Conservation (phyloP, 1,140 invertebrate genomes). For the Drosophila truncata region DNA sequence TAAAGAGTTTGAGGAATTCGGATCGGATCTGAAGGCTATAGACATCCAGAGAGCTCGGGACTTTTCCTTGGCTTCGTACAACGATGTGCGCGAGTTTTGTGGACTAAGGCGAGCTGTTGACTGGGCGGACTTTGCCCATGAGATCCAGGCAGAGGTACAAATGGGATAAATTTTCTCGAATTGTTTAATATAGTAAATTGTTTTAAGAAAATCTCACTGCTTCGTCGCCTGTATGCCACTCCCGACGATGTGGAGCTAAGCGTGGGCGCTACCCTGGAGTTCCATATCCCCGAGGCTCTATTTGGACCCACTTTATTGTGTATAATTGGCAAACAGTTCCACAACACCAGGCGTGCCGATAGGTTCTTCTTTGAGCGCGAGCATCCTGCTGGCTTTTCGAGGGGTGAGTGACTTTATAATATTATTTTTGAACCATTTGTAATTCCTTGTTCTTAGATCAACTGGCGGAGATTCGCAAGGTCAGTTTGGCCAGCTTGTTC, state of each 20-base stretch:
- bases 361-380: slow-evolving; percentile 93
- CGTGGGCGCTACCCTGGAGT: slow-evolving; percentile 93
- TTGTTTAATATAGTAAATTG: not conserved
- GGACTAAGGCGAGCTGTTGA: slow-evolving; percentile 89
- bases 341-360: slow-evolving; percentile 92
- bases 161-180: too few relatives aligned
- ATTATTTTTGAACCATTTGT: not conserved
- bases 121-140: slow-evolving; percentile 91
- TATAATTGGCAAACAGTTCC: slow-evolving; percentile 95
- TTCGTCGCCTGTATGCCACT: slow-evolving; percentile 66
- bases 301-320: slow-evolving; percentile 96
- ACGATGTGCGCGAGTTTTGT: slow-evolving; percentile 92
- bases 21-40: slow-evolving; percentile 90
- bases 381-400: slow-evolving; percentile 89
- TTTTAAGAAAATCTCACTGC: slow-evolving; percentile 63
- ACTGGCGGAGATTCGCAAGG: slow-evolving; percentile 93
- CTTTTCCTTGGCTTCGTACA: slow-evolving; percentile 94
- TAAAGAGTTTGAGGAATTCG: slow-evolving; percentile 85
- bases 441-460: slow-evolving; percentile 88
- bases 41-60: slow-evolving; percentile 96
- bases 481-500: slow-evolving; percentile 91
- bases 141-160: slow-evolving; percentile 88
- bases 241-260: slow-evolving; percentile 95
- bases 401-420: slow-evolving; percentile 86
- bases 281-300: slow-evolving; percentile 90